A percentile compares a stretch with the other conserved stretches of the same genome.
phyloP scores from a whole-genome alignment of 2,888 invertebrate species.

The Drosophila peninsularis region DNA sequence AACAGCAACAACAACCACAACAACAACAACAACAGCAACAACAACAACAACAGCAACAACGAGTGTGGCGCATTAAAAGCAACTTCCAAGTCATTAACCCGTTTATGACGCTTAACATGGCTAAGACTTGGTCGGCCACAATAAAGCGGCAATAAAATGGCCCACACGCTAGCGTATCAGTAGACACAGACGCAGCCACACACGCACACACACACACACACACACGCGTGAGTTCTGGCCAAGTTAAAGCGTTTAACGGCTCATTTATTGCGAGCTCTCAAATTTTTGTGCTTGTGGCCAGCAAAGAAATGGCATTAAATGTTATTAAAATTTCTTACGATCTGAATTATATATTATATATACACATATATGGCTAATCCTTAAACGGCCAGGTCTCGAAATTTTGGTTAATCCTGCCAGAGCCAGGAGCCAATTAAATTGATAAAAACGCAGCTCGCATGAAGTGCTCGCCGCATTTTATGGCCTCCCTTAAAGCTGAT shows the following conservation, averaged over 20 bases:
- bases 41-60: constrained; percentile 10
- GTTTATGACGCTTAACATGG: constrained; percentile 78
- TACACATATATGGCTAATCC: constrained; percentile 61
- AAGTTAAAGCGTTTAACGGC: constrained; percentile 77
- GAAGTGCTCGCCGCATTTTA: constrained; percentile 39
- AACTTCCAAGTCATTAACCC: constrained; percentile 82
- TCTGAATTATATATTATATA: neutral
- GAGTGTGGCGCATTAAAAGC: constrained; percentile 65
- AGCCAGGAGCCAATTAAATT: constrained; percentile 45
- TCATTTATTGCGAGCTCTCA: constrained; percentile 68
- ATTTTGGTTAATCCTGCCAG: neutral
- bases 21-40: constrained; percentile 9
- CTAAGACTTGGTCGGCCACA: constrained; percentile 67
- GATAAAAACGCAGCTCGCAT: constrained; percentile 15
- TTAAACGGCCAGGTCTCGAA: constrained; percentile 46
- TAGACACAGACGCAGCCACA: constrained; percentile 14
- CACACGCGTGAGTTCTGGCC: constrained; percentile 22
- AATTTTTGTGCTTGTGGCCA: constrained; percentile 37
- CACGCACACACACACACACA: constrained; percentile 17
- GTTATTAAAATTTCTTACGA: constrained; percentile 66
- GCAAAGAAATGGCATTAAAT: constrained; percentile 54
- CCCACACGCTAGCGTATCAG: constrained; percentile 41
- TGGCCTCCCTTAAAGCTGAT: constrained; percentile 12
- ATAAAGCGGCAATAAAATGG: constrained; percentile 76
- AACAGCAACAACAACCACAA: neutral